phyloP scores from a whole-genome alignment of 2,113 vertebrate species.

The Catharus minimus region DNA sequence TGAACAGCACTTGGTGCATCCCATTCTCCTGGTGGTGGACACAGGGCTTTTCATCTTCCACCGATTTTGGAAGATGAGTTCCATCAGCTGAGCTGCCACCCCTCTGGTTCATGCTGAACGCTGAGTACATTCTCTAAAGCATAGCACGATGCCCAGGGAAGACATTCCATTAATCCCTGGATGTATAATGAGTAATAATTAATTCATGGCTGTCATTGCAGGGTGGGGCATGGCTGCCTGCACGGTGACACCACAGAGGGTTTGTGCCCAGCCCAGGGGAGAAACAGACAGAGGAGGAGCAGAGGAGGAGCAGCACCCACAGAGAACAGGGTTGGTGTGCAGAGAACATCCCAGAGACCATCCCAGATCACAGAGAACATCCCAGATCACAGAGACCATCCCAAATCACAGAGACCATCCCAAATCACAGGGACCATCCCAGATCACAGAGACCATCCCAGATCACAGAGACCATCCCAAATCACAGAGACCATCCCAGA shows the following conservation, averaged over 20 bases:
- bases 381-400: too few species aligned
- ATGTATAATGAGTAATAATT: background rate
- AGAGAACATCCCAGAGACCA: background rate
- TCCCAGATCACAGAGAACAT: too few species aligned
- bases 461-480: too few species aligned
- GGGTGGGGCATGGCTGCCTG: background rate
- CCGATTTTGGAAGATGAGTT: background rate
- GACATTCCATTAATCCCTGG: background rate
- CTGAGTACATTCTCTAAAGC: background rate
- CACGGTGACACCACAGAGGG: background rate
- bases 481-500: too few species aligned
- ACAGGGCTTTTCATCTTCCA: background rate
- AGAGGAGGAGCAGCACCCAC: accelerated
- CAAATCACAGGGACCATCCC: too few species aligned
- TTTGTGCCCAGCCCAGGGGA: background rate
- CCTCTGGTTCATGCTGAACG: background rate
- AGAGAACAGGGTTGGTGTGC: background rate
- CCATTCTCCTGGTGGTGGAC: background rate
- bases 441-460: too few species aligned
- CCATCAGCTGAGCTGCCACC: background rate
- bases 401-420: too few species aligned
- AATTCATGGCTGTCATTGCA: background rate
- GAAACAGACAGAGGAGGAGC: too few species aligned
- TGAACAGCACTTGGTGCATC: background rate
- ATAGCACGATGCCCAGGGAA: background rate